Evolutionary conservation across 2,113 vertebrate species (phyloP), one percentile per base, ranked within the genome.

Genomic region (Herpetotheres cachinnans): DNA sequence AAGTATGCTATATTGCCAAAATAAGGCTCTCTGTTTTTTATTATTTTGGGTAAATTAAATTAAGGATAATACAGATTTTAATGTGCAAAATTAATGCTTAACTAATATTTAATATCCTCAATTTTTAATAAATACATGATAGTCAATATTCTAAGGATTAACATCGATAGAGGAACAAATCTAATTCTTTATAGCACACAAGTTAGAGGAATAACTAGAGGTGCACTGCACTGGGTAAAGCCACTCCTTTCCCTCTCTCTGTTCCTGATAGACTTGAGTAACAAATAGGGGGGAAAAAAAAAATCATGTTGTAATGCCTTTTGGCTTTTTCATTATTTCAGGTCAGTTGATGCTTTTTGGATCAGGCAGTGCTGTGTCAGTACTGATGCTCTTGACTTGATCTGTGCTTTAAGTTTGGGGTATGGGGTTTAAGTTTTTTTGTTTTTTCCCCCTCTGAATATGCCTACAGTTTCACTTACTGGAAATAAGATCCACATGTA

Each of bases 1-100:
- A 82, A 97, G 54, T 36, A 93, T 49, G 86, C 74, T 73, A 89
- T 55, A 38, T 72, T 95, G 97, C 96, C 97, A 97, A 96, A 97
- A 86, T 46, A 91, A 96, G 79, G 52, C 65, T 94, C 90, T 85
- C 83, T 80, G 50, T 11, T 52, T 89, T 96, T 96, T 91, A 91
- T 97, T 97, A 63, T 87, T 89, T 90, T 77, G 54, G 66, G 66
- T 85, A 97, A 97, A 97, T 96, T 96, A 93, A 97, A 97, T 97
- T 97, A 97, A 86, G 16, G 70, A 16, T 95, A 90, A 96, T 89
- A 72, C 86, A 95, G 78, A 95, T 94, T 96, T 95, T 95, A 92
- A 95, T 96, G 92, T 91, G 29, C 50, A 89, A 93, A 90, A 96
- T 30, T 84, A 95, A 93, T 93, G 47, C 67, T 95, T 96, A 95